Evolutionary conservation across 2,888 invertebrate genomes (phyloP), one percentile per base, ranked within the genome.

Genomic region (Stomorhina lunata): DNA sequence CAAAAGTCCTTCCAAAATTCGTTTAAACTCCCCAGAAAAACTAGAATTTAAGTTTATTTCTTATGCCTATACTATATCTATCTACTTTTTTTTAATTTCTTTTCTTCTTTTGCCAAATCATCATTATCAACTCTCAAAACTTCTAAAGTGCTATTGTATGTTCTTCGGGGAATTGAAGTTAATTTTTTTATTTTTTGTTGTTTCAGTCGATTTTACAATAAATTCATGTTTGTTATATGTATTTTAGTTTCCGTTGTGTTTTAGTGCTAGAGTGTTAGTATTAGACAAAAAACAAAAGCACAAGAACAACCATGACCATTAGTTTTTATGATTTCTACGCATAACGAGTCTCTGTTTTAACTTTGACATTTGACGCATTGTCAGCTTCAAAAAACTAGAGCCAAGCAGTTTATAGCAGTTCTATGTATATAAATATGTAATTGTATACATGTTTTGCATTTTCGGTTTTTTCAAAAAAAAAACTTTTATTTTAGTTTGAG

Each of bases 351-450:
- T 69, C 63, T 71, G 34, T 59, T 80, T 69, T 57, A 76, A 71
- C 76, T 80, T 71, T 76, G 76, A 80, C 75, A 71, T 75, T 69
- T 80, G 69, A 80, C 65, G 75, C 76, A 65, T 57, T 76, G 75
- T 75, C 68, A 75, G 43, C 29, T 45, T 37, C 66, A 71, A 65
- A 69, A 50, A 50, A 53, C 50, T 43, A 29, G 15, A 7, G 17
- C 17, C 48, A 1, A 37, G 32, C 61, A 20, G 43, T 59, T 34
- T 34, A 25, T 22, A 12, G 2, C 17, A 59, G 6, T 25, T 12
- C 22, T 59, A 40, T 37, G 7, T 61, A 29, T 25, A 2, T 45
- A 71, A 17, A 9, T 55, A 9, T 40, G 17, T 32, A 29, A n/a
- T 40, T 29, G 17, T 12, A 20, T 17, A 55, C 43, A 50, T 40